Conservation (phyloP, 1,140 invertebrate species). For the Papilio machaon region DNA sequence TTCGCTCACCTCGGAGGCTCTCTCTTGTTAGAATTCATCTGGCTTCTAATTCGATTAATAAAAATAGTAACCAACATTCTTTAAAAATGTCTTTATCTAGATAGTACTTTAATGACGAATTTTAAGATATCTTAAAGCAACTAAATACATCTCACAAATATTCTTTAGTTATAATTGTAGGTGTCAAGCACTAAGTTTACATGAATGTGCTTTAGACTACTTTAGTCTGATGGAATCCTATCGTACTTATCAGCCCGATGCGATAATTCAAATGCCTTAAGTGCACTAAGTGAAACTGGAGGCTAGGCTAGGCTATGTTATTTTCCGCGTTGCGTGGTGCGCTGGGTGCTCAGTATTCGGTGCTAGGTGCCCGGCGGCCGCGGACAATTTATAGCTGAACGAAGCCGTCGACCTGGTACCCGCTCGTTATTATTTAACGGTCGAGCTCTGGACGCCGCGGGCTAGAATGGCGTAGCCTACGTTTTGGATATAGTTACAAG, state of each 20-base stretch:
- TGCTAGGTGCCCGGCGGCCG: constrained; percentile 64
- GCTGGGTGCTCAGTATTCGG: constrained; percentile 23
- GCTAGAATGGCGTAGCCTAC: constrained; percentile 58
- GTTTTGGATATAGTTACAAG: constrained; percentile 8
- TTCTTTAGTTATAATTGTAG: background rate
- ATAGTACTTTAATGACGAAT: background rate
- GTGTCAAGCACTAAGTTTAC: background rate
- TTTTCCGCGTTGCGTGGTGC: constrained; percentile 80
- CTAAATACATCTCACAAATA: background rate
- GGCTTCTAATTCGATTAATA: constrained; percentile 33
- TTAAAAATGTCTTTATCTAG: background rate
- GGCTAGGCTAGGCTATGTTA: constrained; percentile 51
- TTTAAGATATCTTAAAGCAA: background rate
- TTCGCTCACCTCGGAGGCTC: constrained; percentile 52
- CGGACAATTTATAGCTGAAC: constrained; percentile 75
- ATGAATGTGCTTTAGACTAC: background rate
- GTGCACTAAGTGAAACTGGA: constrained; percentile 18
- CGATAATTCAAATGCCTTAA: background rate
- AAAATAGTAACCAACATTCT: background rate
- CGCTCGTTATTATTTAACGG: constrained; percentile 74
- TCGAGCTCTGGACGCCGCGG: constrained; percentile 63
- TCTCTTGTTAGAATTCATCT: constrained; percentile 41
- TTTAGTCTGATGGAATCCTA: background rate
- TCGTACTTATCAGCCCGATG: background rate
- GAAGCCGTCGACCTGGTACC: constrained; percentile 61